Base-by-base conservation (phyloP, 2,797 vertebrate genomes). In the Notolabrus celidotus region DNA sequence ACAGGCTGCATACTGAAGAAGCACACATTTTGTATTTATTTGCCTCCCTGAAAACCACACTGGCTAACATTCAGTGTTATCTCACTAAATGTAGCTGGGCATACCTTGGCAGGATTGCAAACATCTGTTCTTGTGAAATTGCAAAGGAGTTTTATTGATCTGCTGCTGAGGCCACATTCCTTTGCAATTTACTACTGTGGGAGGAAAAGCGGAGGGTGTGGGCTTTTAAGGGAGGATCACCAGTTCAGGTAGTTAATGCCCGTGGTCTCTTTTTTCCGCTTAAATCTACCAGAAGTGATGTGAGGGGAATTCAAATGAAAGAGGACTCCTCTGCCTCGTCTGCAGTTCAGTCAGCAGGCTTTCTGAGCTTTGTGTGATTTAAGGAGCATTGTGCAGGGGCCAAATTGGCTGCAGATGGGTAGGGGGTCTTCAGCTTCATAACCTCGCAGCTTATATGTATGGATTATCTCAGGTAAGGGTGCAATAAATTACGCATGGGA, bases 91-190 rank as follows among this genome's bases (percentile, higher is more conserved):
- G 76, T 71, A 82, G 71, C 46, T 16, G 34, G 41, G 76, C 27
- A 65, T 49, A 64, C 70, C 53, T 25, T 41, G n/a, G 71, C 45
- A 53, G 80, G 77, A 85, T 80, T 67, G 69, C 80, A 62, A 88
- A 91, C 90, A 92, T 91, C 85, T 92, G 89, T 88, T 89, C 87
- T 88, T 88, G 91, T 92, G 92, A 89, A 92, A 90, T 85, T 90
- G 82, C 78, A 91, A 80, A 77, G 58, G 74, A 53, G 59, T 82
- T 88, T 82, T 90, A 92, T 92, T 87, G 91, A 93, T 93, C 86
- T 78, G 77, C 20, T 74, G 60, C 64, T 56, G 55, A 38, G 60
- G 72, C 68, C 19, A 71, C 84, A 76, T 91, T 90, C 86, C 77
- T 83, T 53, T 3, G 58, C 86, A 87, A 88, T 89, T 91, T 86